A percentile compares a stretch with the other conserved stretches of the same genome.
Conservation (phyloP, 2,797 vertebrate genomes). For the Clarias platycephalus region DNA sequence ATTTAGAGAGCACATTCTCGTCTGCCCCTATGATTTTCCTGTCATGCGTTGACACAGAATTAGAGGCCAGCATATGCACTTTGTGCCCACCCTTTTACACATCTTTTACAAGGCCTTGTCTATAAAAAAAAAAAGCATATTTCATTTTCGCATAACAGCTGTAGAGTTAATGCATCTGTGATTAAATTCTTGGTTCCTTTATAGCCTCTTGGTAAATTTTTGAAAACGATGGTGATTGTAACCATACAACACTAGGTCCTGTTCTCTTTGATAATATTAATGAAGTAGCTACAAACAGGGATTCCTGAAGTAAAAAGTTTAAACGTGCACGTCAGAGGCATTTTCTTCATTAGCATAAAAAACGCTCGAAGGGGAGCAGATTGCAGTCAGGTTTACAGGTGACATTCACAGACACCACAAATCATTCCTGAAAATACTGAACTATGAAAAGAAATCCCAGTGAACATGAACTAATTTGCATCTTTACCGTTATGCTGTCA, state of each 20-base stretch:
- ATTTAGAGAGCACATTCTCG: conserved; percentile 18
- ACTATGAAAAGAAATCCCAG: neutral
- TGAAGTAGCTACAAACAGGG: neutral
- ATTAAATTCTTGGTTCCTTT: conserved; percentile 16
- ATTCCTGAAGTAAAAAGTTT: conserved; percentile 11
- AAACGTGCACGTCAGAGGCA: neutral
- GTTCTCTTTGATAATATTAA: neutral
- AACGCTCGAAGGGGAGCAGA: neutral
- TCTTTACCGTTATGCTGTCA: neutral
- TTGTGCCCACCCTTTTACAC: neutral
- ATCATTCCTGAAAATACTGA: neutral
- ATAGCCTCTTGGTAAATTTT: neutral
- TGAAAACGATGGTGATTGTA: conserved; percentile 1
- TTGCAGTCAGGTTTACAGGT: neutral
- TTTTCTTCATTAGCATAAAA: neutral
- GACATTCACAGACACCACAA: neutral
- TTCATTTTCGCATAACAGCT: conserved; percentile 22
- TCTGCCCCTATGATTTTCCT: conserved; percentile 38
- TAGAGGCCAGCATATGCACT: conserved; percentile 19
- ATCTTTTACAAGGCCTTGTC: conserved; percentile 6
- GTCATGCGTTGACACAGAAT: conserved; percentile 16
- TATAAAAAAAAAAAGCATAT: conserved; percentile 10
- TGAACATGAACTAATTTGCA: neutral
- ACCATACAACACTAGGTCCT: neutral
- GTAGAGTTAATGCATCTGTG: conserved; percentile 13